A percentile compares a stretch with the other conserved stretches of the same genome.
Conservation (phyloP, 1,140 invertebrate species). For the Camponotus floridanus region DNA sequence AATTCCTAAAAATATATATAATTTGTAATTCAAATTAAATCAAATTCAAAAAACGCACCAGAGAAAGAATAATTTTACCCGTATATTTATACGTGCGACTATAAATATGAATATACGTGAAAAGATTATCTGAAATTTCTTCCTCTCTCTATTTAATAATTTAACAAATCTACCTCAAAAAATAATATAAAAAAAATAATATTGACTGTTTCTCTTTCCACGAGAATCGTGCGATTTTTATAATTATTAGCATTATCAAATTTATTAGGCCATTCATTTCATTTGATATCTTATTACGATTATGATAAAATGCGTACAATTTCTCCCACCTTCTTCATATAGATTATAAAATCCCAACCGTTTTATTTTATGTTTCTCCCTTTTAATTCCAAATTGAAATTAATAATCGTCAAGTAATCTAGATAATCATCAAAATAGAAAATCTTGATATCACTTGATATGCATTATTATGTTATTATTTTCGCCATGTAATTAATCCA, state of each 20-base stretch:
- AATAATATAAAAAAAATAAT: slow-evolving; percentile 11
- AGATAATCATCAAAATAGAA: neutral
- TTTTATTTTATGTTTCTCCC: neutral
- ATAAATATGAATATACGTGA: too few species aligned
- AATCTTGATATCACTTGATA: neutral
- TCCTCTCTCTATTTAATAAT: too few species aligned
- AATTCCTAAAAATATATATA: neutral
- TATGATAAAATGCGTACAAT: too few species aligned
- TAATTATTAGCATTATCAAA: slow-evolving; percentile 39
- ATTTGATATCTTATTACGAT: slow-evolving; percentile 14
- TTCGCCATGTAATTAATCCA: too few species aligned
- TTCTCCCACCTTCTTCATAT: slow-evolving; percentile 44
- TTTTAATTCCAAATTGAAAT: slow-evolving; percentile 19
- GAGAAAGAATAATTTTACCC: neutral
- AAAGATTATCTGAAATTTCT: too few species aligned
- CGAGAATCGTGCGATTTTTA: slow-evolving; percentile 33
- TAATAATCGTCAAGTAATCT: slow-evolving; percentile 61
- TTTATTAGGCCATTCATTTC: slow-evolving; percentile 1
- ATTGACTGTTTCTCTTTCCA: slow-evolving; percentile 24
- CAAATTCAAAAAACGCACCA: neutral
- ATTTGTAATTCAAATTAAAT: neutral
- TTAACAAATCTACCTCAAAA: slow-evolving; percentile 41
- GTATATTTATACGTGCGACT: too few species aligned
- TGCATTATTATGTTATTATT: too few species aligned
- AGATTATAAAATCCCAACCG: slow-evolving; percentile 54